A percentile compares a stretch with the other conserved stretches of the same genome.
phyloP scores from a whole-genome alignment of 92 coral and sea anemone genomes.

The Phenganax marumi region DNA sequence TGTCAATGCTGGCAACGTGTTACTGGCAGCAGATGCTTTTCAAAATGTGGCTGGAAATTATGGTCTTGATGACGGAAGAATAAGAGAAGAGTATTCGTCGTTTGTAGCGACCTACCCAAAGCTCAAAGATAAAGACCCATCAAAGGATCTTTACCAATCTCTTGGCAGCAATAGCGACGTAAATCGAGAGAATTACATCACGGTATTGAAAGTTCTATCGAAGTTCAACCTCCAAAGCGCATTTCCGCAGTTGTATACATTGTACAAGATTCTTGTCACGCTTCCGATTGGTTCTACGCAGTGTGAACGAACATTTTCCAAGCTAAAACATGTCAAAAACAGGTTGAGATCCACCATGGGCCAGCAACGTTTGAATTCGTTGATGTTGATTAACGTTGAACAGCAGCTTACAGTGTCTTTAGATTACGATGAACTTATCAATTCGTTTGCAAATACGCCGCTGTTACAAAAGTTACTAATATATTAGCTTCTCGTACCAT shows the following conservation, averaged over 20 bases:
- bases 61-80: neutral
- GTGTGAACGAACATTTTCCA: conserved; percentile 25
- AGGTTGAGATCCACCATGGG: conserved; percentile 17
- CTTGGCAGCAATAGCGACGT: conserved; percentile 4
- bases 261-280: conserved; percentile 25
- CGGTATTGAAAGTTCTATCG: neutral
- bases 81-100: conserved; percentile 10
- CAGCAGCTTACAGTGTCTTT: neutral
- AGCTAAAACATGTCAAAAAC: conserved; percentile 10
- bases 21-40: conserved; percentile 18
- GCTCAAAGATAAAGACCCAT: conserved; percentile 11
- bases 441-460: conserved; percentile 21
- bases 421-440: conserved; percentile 21
- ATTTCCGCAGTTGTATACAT: neutral
- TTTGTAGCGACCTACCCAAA: conserved; percentile 9
- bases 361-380: neutral
- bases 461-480: conserved; percentile 1
- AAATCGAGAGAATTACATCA: conserved; percentile 15
- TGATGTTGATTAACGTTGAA: conserved; percentile 13
- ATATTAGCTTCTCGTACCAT: conserved; percentile 3
- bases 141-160: neutral
- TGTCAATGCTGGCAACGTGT: neutral
- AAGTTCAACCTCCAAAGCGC: conserved; percentile 3
- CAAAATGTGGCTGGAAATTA: conserved; percentile 20
- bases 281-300: conserved; percentile 31